Base-by-base conservation (phyloP, 2,113 vertebrate species). In the Trematomus loennbergii region DNA sequence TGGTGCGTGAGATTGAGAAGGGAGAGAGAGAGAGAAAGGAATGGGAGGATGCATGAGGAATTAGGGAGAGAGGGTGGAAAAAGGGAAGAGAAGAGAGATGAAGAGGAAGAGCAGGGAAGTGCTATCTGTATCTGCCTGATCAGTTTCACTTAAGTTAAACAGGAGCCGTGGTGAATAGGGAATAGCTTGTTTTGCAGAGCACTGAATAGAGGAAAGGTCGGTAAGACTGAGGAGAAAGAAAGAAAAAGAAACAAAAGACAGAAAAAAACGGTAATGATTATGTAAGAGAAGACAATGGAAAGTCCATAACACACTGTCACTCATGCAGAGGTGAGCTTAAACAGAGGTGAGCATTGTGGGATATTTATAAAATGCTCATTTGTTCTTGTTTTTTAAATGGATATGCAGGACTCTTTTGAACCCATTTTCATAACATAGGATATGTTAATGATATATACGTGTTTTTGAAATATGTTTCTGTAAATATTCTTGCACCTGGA, bases 61-160 rank as follows among this genome's bases (percentile, higher is more conserved):
- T 76, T 40, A 61, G 11, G 61, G 69, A 55, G 43, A 64, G 65
- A 76, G 54, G 53, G 65, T 71, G 59, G 45, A 84, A 74, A 80
- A 43, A 55, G 65, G 36, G 29, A 58, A 67, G 70, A 70, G 53
- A 49, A 73, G 25, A n/a, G n/a, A 66, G 81, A 61, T 1, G 16
- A 82, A 68, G 53, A 53, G 52, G 72, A 22, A 69, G 33, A 52
- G 75, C 18, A 65, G n/a, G 53, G 74, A 82, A 78, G 75, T 70
- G 79, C 86, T 60, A 50, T 79, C 75, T 90, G 78, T 79, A 87
- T 85, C 83, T 79, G 90, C 73, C 79, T 76, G 77, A 90, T 92
- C 89, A 77, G 85, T 82, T 93, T 89, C 78, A 79, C 62, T 91
- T 86, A 88, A 57, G 60, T 61, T 77, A 68, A 88, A 86, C 79